A percentile compares a stretch with the other conserved stretches of the same genome.
phyloP scores from a whole-genome alignment of 2,888 invertebrate genomes.

The Trichogramma dendrolimi region DNA sequence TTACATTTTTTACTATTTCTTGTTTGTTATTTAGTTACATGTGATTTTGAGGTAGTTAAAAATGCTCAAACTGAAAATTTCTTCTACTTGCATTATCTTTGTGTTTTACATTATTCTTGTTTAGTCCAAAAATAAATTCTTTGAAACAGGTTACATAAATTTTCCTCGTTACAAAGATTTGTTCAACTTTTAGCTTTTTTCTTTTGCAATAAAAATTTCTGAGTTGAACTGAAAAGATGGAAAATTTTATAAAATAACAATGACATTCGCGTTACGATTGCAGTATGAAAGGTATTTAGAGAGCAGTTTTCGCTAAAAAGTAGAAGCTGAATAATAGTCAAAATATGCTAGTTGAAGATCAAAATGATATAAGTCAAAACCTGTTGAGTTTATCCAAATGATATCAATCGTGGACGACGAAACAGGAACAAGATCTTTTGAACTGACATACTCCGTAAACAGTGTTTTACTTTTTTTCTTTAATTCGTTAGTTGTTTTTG shows the following conservation, averaged over 20 bases:
- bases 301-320: slow-evolving; percentile 26
- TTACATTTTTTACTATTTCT: too few relatives aligned
- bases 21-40: too few relatives aligned
- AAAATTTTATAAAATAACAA: neutral
- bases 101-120: too few relatives aligned
- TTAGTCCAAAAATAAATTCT: too few relatives aligned
- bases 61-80: too few relatives aligned
- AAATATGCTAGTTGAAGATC: slow-evolving; percentile 2
- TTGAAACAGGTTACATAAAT: too few relatives aligned
- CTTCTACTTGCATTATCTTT: too few relatives aligned
- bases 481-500: slow-evolving; percentile 17
- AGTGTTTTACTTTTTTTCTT: slow-evolving; percentile 5
- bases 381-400: slow-evolving; percentile 27
- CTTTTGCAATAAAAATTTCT: too few relatives aligned
- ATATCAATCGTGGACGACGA: slow-evolving; percentile 26
- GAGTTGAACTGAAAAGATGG: too few relatives aligned
- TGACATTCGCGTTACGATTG: slow-evolving; percentile 3
- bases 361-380: slow-evolving; percentile 15
- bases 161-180: too few relatives aligned
- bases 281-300: slow-evolving; percentile 22
- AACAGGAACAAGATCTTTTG: slow-evolving; percentile 20
- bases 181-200: too few relatives aligned
- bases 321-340: slow-evolving; percentile 12
- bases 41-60: too few relatives aligned
- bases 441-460: slow-evolving; percentile 7